Evolutionary conservation across 2,888 invertebrate genomes (phyloP).

Genomic region (Diaphora mendica): DNA sequence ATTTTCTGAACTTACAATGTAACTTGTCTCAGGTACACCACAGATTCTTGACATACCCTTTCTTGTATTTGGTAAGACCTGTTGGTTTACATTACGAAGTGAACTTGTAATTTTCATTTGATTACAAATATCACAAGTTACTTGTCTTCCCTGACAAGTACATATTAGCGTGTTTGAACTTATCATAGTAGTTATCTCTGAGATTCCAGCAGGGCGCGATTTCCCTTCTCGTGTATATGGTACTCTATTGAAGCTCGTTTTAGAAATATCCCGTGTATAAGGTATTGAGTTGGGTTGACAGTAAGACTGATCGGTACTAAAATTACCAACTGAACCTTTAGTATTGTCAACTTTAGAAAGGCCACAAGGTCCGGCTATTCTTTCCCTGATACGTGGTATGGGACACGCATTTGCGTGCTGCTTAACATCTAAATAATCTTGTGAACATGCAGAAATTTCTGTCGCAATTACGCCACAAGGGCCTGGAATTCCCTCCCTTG

Average conservation of each 20-base stretch:
- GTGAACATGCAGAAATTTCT: neutral
- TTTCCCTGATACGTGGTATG: constrained; percentile 3
- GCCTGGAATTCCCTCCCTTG: neutral
- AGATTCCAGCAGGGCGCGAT: constrained; percentile 1
- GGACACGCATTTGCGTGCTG: neutral
- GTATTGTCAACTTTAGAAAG: neutral
- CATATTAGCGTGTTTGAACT: neutral
- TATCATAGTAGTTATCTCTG: neutral
- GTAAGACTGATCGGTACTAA: neutral
- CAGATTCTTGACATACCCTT: neutral
- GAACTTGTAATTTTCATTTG: neutral
- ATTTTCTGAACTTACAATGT: neutral
- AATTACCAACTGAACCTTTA: neutral
- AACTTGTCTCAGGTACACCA: neutral
- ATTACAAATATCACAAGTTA: constrained; percentile 4
- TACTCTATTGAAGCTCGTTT: neutral
- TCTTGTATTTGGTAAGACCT: constrained; percentile 4
- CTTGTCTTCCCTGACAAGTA: constrained; percentile 3
- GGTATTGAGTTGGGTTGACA: neutral
- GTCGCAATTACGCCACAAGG: neutral
- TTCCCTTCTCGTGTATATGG: constrained; percentile 7
- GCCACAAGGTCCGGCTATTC: neutral
- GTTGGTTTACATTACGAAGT: neutral
- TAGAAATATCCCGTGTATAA: neutral
- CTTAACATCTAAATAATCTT: neutral